Evolutionary conservation across 2,888 invertebrate genomes (phyloP), one percentile per base, ranked within the genome.

Genomic region (Eubasilissa splendida): DNA sequence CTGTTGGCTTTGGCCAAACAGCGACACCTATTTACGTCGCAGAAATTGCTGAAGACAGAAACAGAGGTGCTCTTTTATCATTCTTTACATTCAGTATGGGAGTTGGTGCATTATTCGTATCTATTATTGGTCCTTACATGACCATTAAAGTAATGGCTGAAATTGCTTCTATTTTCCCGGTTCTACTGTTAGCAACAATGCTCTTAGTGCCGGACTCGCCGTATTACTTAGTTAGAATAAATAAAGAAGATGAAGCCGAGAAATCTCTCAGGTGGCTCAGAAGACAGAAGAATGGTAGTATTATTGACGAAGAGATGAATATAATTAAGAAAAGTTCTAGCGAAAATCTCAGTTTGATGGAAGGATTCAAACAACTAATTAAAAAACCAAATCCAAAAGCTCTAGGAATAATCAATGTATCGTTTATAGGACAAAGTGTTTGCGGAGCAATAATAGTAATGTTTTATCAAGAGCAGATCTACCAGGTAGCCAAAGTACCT

Each of bases 1-100:
- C 77, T 9, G 83, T 83, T 50, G 84, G 84, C 14, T 76, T 83
- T 54, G 77, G 80, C 1, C 82, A 82, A 53, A 83, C 84, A 33
- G 80, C 81, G 3, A 74, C 82, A n/a, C 84, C 84, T 2, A 84
- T 85, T 54, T 85, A 85, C 68, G 76, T 84, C 0, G 81, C 84
- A 14, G 84, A 85, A 80, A 83, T 85, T 22, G 82, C 84, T 9
- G 84, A 84, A 73, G 80, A 82, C 63, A 80, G 81, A 53, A 83
- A 84, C 52, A 80, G 84, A 56, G 85, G 84, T 59, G 82, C 81
- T 10, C 65, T 83, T 12, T 76, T 83, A 58, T 60, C 80, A 22
- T 83, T 83, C 70, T 81, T 84, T n/a, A 66, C 76, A 9, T 73
- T 77, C n/a, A 75, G 59, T 42, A 81, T 83, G 81, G 78, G 77